Base-by-base conservation (phyloP, 1,140 invertebrate species). In the Drosophila jambulina region DNA sequence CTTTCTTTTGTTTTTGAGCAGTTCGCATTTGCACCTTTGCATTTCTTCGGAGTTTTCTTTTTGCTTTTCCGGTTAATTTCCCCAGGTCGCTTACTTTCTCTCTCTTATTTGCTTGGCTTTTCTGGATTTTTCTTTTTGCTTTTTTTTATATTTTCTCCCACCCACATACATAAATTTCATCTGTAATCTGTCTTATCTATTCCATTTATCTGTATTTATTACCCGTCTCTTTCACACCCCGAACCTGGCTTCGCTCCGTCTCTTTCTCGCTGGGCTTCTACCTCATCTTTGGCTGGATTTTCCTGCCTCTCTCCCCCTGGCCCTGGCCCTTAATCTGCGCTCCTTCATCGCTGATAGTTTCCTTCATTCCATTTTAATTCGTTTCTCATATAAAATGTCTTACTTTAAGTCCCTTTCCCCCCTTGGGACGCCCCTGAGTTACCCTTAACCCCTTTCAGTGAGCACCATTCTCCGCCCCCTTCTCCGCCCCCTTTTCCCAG, bases 381-480 rank as follows among this genome's bases (percentile, higher is more conserved):
- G 56, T 77, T 77, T 77, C 74, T 77, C 75, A 77, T 77, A 77
- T 77, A 69, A 77, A 77, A 77, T 77, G 75, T 77, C 75, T 77
- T 77, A 69, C 75, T 77, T 59, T 68, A 72, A 72, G 42, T 54
- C 60, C 62, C 36, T 17, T 13, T n/a, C 17, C 3, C 45, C 10
- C 12, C 13, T n/a, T 4, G 21, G 13, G 12, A 5, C 25, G 12
- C 23, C 23, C 21, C 40, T 23, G 15, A 1, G 3, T 23, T 21
- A 23, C 9, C 42, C 27, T 42, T 40, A 34, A 42, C 65, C 53
- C 51, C 5, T 63, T 42, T 12, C 40, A 23, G 51, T 48, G n/a
- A 10, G 43, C 2, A 4, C 4, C 12, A 12, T 13, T 13, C 4
- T 13, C 12, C 12, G n/a, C 40, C 43, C 38, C 7, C 43, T 23